Conservation (phyloP, 2,888 invertebrate species). For the Melanostoma mellinum region DNA sequence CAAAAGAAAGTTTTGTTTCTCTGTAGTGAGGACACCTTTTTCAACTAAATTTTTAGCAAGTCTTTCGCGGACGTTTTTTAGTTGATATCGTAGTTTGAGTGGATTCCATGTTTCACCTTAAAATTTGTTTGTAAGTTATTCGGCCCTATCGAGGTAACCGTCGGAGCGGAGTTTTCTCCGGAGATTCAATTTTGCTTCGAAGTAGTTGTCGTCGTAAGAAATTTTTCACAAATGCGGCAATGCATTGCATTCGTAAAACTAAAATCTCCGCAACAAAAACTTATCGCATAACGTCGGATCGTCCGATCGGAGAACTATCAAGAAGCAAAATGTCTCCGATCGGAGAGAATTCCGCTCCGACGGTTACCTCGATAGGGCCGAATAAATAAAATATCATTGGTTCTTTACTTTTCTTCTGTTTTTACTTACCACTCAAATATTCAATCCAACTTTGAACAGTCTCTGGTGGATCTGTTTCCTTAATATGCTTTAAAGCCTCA, state of each 20-base stretch:
- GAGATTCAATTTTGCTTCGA: no score
- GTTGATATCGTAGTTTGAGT: slow-evolving; percentile 97
- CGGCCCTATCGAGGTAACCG: no score
- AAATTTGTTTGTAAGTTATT: neutral
- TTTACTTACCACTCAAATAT: slow-evolving; percentile 94
- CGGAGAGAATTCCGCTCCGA: no score
- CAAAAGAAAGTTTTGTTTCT: slow-evolving; percentile 99
- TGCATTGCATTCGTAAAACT: no score
- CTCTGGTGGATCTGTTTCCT: slow-evolving; percentile 98
- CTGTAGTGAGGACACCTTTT: slow-evolving; percentile 99
- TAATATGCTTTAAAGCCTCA: slow-evolving; percentile 97
- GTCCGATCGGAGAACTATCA: no score
- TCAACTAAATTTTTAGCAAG: slow-evolving; percentile 99
- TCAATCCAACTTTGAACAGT: slow-evolving; percentile 99
- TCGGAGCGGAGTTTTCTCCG: no score
- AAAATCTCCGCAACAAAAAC: no score
- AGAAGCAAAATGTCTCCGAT: no score
- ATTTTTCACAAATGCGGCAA: no score
- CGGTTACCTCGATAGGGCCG: no score
- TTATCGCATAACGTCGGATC: no score
- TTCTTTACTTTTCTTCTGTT: neutral
- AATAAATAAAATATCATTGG: neutral
- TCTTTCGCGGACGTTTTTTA: slow-evolving; percentile 99
- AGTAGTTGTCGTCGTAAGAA: no score
- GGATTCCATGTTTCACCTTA: slow-evolving; percentile 99